Conservation (phyloP, 2,888 invertebrate species). For the Adineta ricciae region DNA sequence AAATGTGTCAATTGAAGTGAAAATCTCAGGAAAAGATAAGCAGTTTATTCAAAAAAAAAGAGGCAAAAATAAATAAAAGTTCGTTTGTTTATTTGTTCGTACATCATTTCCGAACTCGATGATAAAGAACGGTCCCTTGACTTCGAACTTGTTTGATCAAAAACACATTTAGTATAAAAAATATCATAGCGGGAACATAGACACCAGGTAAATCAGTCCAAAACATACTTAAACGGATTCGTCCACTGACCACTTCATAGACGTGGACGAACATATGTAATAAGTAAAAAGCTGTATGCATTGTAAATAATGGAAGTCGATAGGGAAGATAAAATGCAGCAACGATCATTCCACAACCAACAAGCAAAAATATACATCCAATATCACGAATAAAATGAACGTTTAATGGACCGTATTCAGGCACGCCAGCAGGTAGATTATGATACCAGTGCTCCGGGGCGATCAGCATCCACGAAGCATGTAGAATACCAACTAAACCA, state of each 20-base stretch:
- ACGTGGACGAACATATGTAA: constrained; percentile 6
- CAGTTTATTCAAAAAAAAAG: background rate
- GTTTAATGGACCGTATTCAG: background rate
- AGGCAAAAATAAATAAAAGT: background rate
- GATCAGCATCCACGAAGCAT: background rate
- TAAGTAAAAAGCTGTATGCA: background rate
- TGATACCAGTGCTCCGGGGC: background rate
- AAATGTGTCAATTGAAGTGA: no score
- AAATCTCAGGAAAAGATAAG: no score
- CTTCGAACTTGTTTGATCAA: background rate
- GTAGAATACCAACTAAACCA: background rate
- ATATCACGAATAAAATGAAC: constrained; percentile 9
- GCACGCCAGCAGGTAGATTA: background rate
- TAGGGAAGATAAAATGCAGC: background rate
- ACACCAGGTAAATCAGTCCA: background rate
- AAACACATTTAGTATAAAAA: background rate
- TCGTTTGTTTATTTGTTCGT: no score
- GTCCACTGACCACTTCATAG: constrained; percentile 16
- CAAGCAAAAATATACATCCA: background rate
- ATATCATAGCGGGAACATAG: background rate
- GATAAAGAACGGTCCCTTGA: background rate
- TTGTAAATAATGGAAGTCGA: constrained; percentile 19
- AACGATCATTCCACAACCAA: background rate
- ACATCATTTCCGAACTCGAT: no score
- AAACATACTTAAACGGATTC: background rate